Evolutionary conservation across 2,797 vertebrate species (phyloP).

Genomic region (Neostethus bicornis): DNA sequence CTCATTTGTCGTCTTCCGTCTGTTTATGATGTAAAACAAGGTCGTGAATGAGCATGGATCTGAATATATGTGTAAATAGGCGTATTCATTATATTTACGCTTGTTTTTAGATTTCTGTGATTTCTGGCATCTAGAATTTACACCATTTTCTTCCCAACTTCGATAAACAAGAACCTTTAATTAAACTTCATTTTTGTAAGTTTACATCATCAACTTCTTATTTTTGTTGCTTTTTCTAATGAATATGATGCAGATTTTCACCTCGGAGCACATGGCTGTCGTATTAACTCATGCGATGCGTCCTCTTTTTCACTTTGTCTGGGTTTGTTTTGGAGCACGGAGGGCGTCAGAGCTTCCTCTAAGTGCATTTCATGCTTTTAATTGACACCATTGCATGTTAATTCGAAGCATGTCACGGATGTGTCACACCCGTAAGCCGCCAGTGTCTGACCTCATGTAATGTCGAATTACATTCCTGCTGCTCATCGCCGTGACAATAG

Average conservation of each 20-base stretch:
- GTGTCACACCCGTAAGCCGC: conserved; percentile 70
- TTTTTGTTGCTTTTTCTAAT: background rate
- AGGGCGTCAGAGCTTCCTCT: conserved; percentile 52
- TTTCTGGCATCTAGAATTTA: no score
- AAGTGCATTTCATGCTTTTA: conserved; percentile 79
- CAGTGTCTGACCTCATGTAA: conserved; percentile 74
- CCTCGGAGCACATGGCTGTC: conserved; percentile 36
- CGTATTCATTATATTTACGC: no score
- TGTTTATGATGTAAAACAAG: no score
- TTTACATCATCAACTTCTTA: conserved; percentile 11
- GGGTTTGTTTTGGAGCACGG: conserved; percentile 26
- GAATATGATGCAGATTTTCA: conserved; percentile 26
- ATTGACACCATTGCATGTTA: conserved; percentile 76
- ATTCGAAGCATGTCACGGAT: conserved; percentile 74
- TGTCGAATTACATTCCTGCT: conserved; percentile 73
- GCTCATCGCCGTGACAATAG: conserved; percentile 71
- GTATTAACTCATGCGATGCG: conserved; percentile 48
- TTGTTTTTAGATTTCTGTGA: no score
- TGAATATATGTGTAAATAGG: no score
- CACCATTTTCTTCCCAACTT: no score
- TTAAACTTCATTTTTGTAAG: conserved; percentile 12
- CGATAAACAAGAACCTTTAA: no score
- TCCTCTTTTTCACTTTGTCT: conserved; percentile 47
- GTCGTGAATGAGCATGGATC: no score
- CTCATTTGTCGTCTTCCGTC: no score